Base-by-base conservation (phyloP, 2,113 vertebrate genomes). In the Nerophis ophidion region DNA sequence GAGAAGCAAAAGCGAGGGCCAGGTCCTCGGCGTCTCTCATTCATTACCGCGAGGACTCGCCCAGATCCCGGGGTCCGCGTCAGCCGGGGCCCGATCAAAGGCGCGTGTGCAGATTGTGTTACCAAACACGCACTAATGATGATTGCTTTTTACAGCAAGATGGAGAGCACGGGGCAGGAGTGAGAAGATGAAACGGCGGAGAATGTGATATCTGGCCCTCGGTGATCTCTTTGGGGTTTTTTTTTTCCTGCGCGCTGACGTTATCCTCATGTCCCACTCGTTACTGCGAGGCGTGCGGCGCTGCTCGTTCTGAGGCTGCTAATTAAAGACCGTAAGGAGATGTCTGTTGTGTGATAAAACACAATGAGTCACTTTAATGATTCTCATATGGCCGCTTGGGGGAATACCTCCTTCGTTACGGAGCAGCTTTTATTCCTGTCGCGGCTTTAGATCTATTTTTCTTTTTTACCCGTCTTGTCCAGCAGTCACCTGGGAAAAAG, bases 341-440 rank as follows among this genome's bases (percentile, higher is more conserved):
- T 50, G 80, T 74, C 75, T 76, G 61, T 59, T 70, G 40, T 75
- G 60, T 56, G 59, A 76, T 80, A 71, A 82, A 84, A 72, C 60
- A 46, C 71, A 81, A 86, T 86, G 63, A 83, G 80, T 86, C 81
- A 79, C 66, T 77, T 61, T 84, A 85, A 87, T 84, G 79, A 76
- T 68, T 85, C 73, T 84, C 80, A 84, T 81, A 66, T 50, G 6
- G 65, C 33, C 65, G 70, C 74, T 77, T 60, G 57, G 35, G 63
- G 66, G 50, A 72, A 68, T 63, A 76, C 65, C 69, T 81, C 63
- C 76, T 52, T 45, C n/a, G 62, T 68, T 48, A 58, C 54, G 33
- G 56, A 67, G 19, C 47, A 16, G 0, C 2, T 26, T 26, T 26
- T 26, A 26, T 26, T 26, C 4, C 3, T 26, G 26, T 26, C 26